Conservation (phyloP, 2,888 invertebrate species). For the Apeira syringaria region DNA sequence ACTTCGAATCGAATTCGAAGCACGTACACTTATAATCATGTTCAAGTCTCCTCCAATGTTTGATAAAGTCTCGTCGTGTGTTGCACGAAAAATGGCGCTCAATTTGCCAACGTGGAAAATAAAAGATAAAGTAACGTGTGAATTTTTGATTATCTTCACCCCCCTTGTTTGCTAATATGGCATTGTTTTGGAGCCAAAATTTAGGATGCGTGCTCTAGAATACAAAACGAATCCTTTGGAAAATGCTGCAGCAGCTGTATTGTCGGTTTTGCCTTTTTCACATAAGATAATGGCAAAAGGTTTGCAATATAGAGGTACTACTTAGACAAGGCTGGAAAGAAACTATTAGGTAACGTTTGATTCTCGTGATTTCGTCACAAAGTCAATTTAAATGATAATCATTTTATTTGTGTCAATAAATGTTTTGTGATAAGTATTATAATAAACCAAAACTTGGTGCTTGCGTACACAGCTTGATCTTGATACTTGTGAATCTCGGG, state of each 20-base stretch:
- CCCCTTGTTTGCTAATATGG: conserved; percentile 34
- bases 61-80: conserved; percentile 72
- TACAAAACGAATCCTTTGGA: conserved; percentile 25
- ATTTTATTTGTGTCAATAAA: no score
- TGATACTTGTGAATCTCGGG: no score
- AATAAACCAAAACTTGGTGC: no score
- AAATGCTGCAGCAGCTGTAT: conserved; percentile 15
- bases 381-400: no score
- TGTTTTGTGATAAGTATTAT: no score
- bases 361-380: no score
- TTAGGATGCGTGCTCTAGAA: conserved; percentile 27
- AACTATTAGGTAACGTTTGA: no score
- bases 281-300: conserved; percentile 17
- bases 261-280: conserved; percentile 22
- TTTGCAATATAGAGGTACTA: conserved; percentile 18
- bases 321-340: no score
- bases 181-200: conserved; percentile 32
- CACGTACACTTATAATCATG: conserved; percentile 81
- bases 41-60: conserved; percentile 74
- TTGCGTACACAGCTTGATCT: no score
- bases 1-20: conserved; percentile 60
- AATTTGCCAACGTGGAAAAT: conserved; percentile 53
- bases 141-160: conserved; percentile 34
- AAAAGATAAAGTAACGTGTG: conserved; percentile 40
- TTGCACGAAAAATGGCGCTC: conserved; percentile 67